These are phyloP conservation scores for Drosophila punjabiensis DNA, from an alignment of 1,140 invertebrate species.

Conservation along the genomic window DNA sequence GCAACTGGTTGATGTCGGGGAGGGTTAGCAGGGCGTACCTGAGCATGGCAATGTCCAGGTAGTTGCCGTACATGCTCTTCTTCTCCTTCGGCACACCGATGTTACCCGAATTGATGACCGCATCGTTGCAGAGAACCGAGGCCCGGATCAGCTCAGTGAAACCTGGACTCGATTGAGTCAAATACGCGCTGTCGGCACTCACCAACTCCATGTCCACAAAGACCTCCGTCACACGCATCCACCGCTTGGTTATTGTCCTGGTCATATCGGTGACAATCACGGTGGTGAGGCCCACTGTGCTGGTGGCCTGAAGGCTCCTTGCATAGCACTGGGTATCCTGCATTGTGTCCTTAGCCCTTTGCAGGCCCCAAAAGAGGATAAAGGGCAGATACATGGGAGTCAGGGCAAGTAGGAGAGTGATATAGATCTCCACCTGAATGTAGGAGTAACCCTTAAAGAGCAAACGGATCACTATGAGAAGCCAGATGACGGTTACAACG, in stretches of 20 bases:
- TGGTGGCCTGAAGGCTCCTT: constrained; percentile 38
- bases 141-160: constrained; percentile 25
- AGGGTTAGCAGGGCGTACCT: constrained; percentile 18
- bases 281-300: constrained; percentile 49
- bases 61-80: constrained; percentile 40
- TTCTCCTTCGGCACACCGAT: constrained; percentile 31
- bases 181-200: neutral
- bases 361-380: constrained; percentile 38
- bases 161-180: accelerated
- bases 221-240: constrained; percentile 47
- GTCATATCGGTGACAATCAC: constrained; percentile 44
- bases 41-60: constrained; percentile 41
- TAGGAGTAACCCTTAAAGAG: no score
- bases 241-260: constrained; percentile 29
- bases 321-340: constrained; percentile 25
- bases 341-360: neutral
- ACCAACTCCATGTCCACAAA: constrained; percentile 30
- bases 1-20: constrained; percentile 22
- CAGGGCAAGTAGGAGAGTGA: constrained; percentile 29
- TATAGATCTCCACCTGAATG: constrained; percentile 1
- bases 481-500: neutral
- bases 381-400: constrained; percentile 40
- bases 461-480: neutral
- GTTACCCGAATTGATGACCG: constrained; percentile 23
- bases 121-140: constrained; percentile 58